Evolutionary conservation across 2,888 invertebrate genomes (phyloP).

Genomic region (Tromatobia lineatoria): DNA sequence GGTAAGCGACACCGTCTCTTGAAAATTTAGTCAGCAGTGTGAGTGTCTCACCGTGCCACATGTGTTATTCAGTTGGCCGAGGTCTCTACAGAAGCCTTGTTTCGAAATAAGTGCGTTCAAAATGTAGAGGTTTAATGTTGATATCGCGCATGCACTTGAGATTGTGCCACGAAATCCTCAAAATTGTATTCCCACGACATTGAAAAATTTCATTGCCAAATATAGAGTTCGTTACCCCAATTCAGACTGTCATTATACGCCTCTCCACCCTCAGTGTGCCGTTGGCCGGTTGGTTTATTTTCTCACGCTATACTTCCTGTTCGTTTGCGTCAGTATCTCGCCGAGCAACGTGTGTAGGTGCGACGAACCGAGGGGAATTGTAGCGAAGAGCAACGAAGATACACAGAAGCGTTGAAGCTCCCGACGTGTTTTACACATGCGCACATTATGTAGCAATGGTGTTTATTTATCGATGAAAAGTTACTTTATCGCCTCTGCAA

Average conservation of each 20-base stretch:
- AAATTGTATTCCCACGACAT: conserved; percentile 3
- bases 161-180: not conserved
- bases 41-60: no score
- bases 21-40: no score
- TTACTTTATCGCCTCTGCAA: conserved; percentile 40
- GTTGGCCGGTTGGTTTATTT: conserved; percentile 40
- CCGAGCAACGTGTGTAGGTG: not conserved
- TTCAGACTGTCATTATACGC: not conserved
- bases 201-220: not conserved
- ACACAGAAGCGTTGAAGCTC: not conserved
- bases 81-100: no score
- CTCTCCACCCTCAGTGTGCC: conserved; percentile 4
- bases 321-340: conserved; percentile 22
- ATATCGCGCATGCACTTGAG: not conserved
- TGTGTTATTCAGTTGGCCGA: no score
- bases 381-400: conserved; percentile 16
- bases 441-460: not conserved
- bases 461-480: conserved; percentile 50
- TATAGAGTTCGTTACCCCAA: not conserved
- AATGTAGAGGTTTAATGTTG: no score
- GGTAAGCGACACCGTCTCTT: no score
- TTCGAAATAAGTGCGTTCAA: no score
- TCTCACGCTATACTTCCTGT: conserved; percentile 32
- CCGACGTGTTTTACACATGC: not conserved
- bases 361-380: not conserved